Evolutionary conservation across 2,113 vertebrate genomes (phyloP), one percentile per base, ranked within the genome.

Genomic region (Neolamprologus fasciatus): DNA sequence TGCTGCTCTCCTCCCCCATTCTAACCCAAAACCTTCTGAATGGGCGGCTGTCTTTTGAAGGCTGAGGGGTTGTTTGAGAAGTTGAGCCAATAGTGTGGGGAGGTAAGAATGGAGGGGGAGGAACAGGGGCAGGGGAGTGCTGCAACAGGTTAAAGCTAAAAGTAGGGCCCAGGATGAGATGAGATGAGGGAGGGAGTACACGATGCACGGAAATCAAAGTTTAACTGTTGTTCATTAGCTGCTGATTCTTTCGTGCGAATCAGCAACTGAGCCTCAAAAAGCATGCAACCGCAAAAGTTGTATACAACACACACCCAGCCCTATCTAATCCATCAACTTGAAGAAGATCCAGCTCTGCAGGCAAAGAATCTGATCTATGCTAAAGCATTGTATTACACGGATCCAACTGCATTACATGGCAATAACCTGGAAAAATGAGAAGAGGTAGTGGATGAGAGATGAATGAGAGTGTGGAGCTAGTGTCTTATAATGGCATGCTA

Each of bases 31-130:
- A 79, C 47, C 91, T 90, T 90, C 81, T 94, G 92, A 94, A 94
- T 93, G 93, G 86, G 88, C 90, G 86, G 93, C 92, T 93, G 92
- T 92, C 89, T 94, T 95, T 94, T 95, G 91, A 94, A 91, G 89
- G 79, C 83, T 33, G n/a, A 89, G 82, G 84, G 88, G 63, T 91
- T 93, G 93, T 94, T 94, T 91, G 87, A 88, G 87, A 94, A 93
- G 81, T 88, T 28, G 55, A 71, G 80, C 66, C 53, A 79, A 35
- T 83, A 47, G 73, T 71, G 51, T 71, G 82, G 19, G n/a, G 71
- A 16, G 31, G 76, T 26, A 31, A 42, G 51, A 54, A 40, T 40
- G 61, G 66, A 23, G 28, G 50, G 10, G 55, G 37, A 5, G 31
- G 12, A 17, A 17, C 35, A 26, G 28, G 42, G 58, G 8, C 17